Evolutionary conservation across 1,140 invertebrate genomes (phyloP), one percentile per base, ranked within the genome.

Genomic region (Brachionus calyciflorus): DNA sequence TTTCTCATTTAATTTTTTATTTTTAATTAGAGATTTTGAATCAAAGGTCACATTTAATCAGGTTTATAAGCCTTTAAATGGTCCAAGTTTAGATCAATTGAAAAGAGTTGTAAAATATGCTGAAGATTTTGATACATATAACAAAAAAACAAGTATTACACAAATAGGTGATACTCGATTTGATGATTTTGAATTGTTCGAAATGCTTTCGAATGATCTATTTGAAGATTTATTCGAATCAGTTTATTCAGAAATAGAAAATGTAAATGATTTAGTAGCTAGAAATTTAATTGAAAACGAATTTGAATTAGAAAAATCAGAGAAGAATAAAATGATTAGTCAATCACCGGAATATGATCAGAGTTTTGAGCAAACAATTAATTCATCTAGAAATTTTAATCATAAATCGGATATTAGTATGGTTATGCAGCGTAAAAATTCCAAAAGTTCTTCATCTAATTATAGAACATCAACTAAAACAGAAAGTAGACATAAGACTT

Each of bases 181-280:
- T n/a, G 60, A 65, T 65, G 60, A 65, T 44, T 65, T 65, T 65
- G 60, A 65, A 24, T n/a, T 65, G 14, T 65, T 65, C 26, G 60
- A 65, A 44, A 1, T 65, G 30, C 60, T 65, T 65, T 65, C 60
- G 30, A 65, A 65, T 65, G 60, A 65, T 44, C 24, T 65, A 26
- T 65, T 65, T 44, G 37, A 41, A 24, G 40, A 46, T 41, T 24
- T 41, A 17, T 65, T 65, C 14, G 60, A 65, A 9, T 65, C 60
- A 10, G 28, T 65, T 44, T 65, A 65, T 65, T 9, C 4, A 9
- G 60, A 65, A 65, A 44, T 65, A 3, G 60, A 65, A 14, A 44
- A 65, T 41, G 9, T 65, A 26, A 65, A 65, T 44, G 60, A 44
- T 26, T 7, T 44, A 65, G 19, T 65, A 26, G 37, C 60, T 10